These are phyloP conservation scores for Chunga burmeisteri DNA, from an alignment of 2,113 vertebrate genomes.

Conservation along the genomic window DNA sequence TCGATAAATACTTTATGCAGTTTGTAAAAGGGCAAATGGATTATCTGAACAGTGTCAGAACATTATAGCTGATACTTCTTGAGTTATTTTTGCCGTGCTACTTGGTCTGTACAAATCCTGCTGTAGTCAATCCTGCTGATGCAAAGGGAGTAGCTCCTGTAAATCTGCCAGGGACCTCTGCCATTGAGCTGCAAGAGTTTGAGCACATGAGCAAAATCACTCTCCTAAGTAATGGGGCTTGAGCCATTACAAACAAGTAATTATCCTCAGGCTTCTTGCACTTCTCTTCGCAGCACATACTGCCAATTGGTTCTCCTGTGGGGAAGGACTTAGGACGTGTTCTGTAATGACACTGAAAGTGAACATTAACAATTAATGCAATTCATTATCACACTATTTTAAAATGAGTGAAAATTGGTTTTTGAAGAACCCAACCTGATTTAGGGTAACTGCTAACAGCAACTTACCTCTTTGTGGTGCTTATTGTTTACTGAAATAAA, in stretches of 20 bases:
- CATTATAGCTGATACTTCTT: neutral
- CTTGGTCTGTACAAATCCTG: neutral
- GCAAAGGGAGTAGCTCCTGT: neutral
- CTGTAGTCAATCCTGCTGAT: neutral
- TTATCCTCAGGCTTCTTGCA: neutral
- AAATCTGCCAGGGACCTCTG: neutral
- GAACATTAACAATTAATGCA: slow-evolving; percentile 66
- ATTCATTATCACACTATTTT: slow-evolving; percentile 48
- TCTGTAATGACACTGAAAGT: neutral
- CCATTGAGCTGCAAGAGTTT: neutral
- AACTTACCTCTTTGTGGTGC: neutral
- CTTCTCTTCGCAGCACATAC: neutral
- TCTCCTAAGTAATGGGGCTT: neutral
- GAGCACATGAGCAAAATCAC: neutral
- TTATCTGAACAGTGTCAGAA: neutral
- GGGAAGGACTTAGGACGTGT: neutral
- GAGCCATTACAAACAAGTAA: neutral
- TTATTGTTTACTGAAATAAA: slow-evolving; percentile 47
- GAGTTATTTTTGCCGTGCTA: neutral
- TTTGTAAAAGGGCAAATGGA: neutral
- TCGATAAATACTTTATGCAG: neutral
- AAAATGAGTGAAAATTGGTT: slow-evolving; percentile 5
- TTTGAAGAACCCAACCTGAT: neutral
- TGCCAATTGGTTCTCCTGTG: neutral
- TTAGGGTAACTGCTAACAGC: slow-evolving; percentile 1